phyloP scores from a whole-genome alignment of 2,113 vertebrate species.

The sheep (Ovis aries) region DNA sequence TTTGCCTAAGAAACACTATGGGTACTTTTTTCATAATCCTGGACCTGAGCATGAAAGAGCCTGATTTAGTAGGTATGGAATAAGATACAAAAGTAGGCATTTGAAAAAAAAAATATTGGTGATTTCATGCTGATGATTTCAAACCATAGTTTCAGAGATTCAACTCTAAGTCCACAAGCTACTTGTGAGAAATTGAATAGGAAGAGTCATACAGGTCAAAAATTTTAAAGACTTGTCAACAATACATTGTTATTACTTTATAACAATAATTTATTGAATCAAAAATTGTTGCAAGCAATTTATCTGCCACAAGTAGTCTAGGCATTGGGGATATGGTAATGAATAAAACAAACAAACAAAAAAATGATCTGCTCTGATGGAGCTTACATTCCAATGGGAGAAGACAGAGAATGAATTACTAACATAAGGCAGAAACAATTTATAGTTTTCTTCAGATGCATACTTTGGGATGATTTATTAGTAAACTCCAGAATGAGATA shows the following conservation, averaged over 20 bases:
- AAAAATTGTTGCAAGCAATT: not conserved
- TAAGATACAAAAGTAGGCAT: not conserved
- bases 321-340: not conserved
- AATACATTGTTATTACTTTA: not conserved
- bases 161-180: not conserved
- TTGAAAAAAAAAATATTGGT: not conserved
- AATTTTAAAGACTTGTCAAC: not conserved
- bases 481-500: not conserved
- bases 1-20: not conserved
- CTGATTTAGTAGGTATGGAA: not conserved
- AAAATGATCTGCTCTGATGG: not conserved
- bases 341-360: not conserved
- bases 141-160: not conserved
- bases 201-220: not conserved
- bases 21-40: not conserved
- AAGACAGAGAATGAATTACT: not conserved
- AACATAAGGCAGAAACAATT: not conserved
- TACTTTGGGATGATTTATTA: not conserved
- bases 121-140: not conserved
- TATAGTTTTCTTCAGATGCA: conserved; percentile 32
- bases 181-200: not conserved
- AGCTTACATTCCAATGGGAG: not conserved
- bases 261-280: not conserved
- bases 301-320: not conserved
- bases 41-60: not conserved